A percentile compares a stretch with the other conserved stretches of the same genome.
These are phyloP conservation scores for Tetragonula carbonaria DNA, from an alignment of 2,888 invertebrate genomes.

Conservation along the genomic window DNA sequence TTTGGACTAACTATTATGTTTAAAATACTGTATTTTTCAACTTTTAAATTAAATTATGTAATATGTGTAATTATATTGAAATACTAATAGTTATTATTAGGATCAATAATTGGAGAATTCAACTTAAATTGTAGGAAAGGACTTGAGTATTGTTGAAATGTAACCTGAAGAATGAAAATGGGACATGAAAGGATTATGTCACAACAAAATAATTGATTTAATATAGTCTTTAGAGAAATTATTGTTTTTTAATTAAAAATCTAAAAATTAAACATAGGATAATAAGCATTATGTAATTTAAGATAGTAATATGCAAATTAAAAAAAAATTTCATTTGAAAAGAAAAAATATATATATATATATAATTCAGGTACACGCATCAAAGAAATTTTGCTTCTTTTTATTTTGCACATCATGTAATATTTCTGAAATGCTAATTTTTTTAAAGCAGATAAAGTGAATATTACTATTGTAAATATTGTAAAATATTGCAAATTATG, in stretches of 20 bases:
- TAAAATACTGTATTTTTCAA: background rate
- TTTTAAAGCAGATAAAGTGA: conserved; percentile 25
- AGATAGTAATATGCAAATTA: conserved; percentile 9
- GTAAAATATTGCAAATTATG: conserved; percentile 27
- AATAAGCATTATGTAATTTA: conserved; percentile 14
- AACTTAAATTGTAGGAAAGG: conserved; percentile 61
- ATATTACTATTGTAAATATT: conserved; percentile 19
- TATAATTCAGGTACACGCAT: conserved; percentile 35
- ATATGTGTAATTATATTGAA: conserved; percentile 22
- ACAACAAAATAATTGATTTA: conserved; percentile 33
- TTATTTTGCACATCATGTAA: conserved; percentile 15
- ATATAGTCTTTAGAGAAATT: conserved; percentile 9
- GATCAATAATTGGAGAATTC: conserved; percentile 58
- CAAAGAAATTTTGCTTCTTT: conserved; percentile 24
- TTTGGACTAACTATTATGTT: too few relatives aligned
- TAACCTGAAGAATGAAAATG: conserved; percentile 62
- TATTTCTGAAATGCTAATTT: conserved; percentile 28
- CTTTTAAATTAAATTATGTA: conserved; percentile 36
- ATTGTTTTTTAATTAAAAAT: background rate
- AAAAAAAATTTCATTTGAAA: conserved; percentile 10
- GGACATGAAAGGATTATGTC: conserved; percentile 39
- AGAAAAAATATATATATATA: conserved; percentile 7
- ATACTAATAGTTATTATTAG: conserved; percentile 64
- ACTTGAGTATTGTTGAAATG: conserved; percentile 54
- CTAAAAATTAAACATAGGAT: conserved; percentile 5